Conservation (phyloP, 2,113 vertebrate genomes). For the Calidris pugnax region DNA sequence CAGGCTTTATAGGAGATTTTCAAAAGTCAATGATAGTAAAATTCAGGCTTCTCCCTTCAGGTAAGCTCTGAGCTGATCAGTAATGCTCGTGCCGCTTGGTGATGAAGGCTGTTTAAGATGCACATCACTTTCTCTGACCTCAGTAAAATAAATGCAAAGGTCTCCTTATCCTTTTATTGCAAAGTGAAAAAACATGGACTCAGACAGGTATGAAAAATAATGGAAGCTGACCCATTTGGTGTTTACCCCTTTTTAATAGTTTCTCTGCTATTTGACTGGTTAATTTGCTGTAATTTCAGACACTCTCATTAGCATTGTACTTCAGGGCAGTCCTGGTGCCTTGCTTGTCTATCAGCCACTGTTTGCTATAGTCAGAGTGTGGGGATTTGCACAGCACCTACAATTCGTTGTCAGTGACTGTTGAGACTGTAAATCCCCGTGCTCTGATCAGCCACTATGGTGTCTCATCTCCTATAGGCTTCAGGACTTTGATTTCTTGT, state of each 20-base stretch:
- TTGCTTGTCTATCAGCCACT: not conserved
- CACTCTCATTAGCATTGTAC: not conserved
- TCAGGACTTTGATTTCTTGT: constrained; percentile 48
- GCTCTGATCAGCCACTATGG: constrained; percentile 17
- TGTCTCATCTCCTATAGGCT: constrained; percentile 5
- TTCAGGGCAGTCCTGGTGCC: not conserved
- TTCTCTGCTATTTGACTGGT: not conserved
- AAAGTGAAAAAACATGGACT: not conserved
- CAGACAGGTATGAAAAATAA: not conserved
- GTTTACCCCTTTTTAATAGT: not conserved
- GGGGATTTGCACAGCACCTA: constrained; percentile 1
- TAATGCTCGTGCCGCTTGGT: not conserved
- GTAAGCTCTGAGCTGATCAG: not conserved
- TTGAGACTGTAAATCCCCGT: not conserved
- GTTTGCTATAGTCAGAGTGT: rapidly evolving
- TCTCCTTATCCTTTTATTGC: not conserved
- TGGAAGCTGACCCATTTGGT: not conserved
- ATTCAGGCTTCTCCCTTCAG: not conserved
- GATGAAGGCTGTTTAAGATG: not conserved
- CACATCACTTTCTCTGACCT: not conserved
- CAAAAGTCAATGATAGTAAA: not conserved
- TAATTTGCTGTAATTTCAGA: not conserved
- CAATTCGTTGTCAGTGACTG: not conserved
- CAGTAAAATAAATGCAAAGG: constrained; percentile 4
- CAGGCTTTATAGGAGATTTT: not conserved